Base-by-base conservation (phyloP, 2,888 invertebrate genomes). In the Chesias legatella region DNA sequence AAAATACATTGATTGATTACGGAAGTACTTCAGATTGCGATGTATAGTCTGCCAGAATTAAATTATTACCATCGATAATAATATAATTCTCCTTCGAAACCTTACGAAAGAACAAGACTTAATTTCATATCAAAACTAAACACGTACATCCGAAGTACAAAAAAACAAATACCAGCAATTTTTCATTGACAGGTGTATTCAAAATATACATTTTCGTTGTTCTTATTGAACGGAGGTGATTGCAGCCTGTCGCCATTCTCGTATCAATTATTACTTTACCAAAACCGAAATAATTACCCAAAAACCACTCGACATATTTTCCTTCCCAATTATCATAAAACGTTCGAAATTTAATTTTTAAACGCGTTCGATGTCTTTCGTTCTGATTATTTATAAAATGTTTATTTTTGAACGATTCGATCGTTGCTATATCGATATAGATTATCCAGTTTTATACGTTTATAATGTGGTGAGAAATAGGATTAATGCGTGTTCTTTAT, bases 301-400 rank as follows among this genome's bases (percentile, higher is more conserved):
- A 44, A 33, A 38, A 36, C 40, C 45, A 26, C 40, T 20, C 10
- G 21, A 35, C 28, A 40, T 44, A 38, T 38, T 31, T 40, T 45
- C 33, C 36, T 9, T 25, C 27, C 29, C 47, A 43, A 47, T 47
- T 47, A 47, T 43, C 24, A 34, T 42, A 36, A 38, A 28, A 31
- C 30, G 31, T 49, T 32, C 27, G 40, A 48, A 38, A 43, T 51
- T 49, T 49, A 49, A 54, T 49, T 51, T 50, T 48, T 42, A 43
- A 53, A 45, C 43, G 40, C 38, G 48, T 40, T 39, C 46, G 37
- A 46, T 46, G 47, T 49, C 43, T 48, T 35, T 38, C 39, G 48
- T 48, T 43, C 33, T 43, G 43, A 43, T 51, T 44, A 48, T 51
- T 44, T 39, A 23, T 36, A 10, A 41, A 9, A 43, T 40, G 49